phyloP scores from a whole-genome alignment of 1,140 invertebrate species.

The Heliconius hewitsoni region DNA sequence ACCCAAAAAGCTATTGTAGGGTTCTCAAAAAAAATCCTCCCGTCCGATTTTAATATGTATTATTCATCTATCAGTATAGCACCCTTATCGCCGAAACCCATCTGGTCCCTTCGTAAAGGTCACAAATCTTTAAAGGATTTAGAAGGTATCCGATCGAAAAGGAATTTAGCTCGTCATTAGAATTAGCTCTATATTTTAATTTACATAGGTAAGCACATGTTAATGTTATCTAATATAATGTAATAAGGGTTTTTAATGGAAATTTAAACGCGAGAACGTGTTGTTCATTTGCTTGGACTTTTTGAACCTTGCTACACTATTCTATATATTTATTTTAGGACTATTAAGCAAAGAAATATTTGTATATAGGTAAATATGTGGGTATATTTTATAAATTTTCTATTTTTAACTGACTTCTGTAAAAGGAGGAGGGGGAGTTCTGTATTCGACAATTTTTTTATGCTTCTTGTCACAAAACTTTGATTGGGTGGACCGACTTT shows the following conservation, averaged over 20 bases:
- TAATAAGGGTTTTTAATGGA: background rate
- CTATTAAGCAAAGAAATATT: no score
- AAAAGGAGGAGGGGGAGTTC: no score
- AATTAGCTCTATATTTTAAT: background rate
- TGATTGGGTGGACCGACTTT: no score
- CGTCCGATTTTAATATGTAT: constrained; percentile 35
- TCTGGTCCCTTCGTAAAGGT: constrained; percentile 44
- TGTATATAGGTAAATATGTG: no score
- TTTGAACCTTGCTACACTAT: no score
- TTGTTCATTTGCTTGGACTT: no score
- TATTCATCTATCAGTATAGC: constrained; percentile 45
- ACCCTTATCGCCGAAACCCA: constrained; percentile 41
- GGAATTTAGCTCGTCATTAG: constrained; percentile 43
- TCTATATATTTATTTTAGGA: no score
- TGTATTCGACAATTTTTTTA: no score
- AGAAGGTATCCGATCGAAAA: constrained; percentile 38
- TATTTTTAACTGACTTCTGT: no score
- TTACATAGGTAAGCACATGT: background rate
- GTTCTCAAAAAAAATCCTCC: background rate
- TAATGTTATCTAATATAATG: background rate
- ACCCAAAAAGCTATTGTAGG: background rate
- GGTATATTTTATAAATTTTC: no score
- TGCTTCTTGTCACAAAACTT: no score
- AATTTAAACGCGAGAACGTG: background rate
- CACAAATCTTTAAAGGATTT: constrained; percentile 42